phyloP scores from a whole-genome alignment of 2,113 vertebrate species.

The Rhinopithecus roxellana region DNA sequence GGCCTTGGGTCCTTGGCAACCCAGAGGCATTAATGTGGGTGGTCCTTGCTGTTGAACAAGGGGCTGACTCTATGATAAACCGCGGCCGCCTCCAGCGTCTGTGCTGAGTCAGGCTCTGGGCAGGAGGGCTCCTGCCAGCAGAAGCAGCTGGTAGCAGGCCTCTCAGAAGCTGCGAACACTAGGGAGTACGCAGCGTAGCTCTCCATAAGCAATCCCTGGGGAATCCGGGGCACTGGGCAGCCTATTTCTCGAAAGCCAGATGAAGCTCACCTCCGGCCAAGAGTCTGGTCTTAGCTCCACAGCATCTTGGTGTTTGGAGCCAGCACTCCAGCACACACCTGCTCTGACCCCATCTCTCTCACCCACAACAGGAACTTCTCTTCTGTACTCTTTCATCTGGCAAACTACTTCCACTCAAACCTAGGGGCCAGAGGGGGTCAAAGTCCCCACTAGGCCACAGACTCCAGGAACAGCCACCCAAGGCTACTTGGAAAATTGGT shows the following conservation, averaged over 20 bases:
- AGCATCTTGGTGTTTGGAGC: not conserved
- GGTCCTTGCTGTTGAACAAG: not conserved
- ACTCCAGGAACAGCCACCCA: not conserved
- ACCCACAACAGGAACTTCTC: not conserved
- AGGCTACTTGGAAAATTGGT: not conserved
- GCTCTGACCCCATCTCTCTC: not conserved
- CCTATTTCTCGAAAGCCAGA: not conserved
- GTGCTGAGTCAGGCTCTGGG: not conserved
- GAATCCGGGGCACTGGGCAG: not conserved
- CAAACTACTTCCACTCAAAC: not conserved
- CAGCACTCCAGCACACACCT: rapidly evolving
- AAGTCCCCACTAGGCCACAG: not conserved
- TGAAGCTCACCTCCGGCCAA: rapidly evolving
- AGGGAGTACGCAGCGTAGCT: not conserved
- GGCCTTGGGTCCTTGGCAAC: not conserved
- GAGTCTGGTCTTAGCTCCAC: rapidly evolving
- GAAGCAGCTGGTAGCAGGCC: not conserved
- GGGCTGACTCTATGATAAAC: not conserved
- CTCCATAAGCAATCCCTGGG: not conserved
- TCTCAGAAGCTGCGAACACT: not conserved
- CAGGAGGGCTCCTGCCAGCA: not conserved
- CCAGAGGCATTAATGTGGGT: rapidly evolving
- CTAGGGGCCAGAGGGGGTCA: too few relatives aligned
- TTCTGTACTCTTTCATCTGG: not conserved
- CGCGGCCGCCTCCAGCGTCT: not conserved